phyloP scores from a whole-genome alignment of 2,888 invertebrate genomes.

The Nyleta sp. region DNA sequence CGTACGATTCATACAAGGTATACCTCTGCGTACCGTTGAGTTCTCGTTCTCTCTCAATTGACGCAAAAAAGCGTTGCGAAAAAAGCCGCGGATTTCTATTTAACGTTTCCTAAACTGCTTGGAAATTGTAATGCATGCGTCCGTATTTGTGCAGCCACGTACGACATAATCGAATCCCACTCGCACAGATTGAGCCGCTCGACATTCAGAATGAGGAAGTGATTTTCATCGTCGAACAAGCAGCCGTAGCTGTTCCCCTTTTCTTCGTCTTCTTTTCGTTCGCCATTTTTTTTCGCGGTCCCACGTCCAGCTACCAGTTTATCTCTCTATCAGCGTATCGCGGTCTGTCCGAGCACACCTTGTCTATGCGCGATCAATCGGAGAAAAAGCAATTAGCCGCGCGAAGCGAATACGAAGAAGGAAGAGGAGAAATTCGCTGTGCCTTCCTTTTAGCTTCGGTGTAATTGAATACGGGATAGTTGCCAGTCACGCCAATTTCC shows the following conservation, averaged over 20 bases:
- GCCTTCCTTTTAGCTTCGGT: conserved; percentile 30
- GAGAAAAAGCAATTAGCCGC: conserved; percentile 55
- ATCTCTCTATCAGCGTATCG: conserved; percentile 60
- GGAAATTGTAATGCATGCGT: conserved; percentile 74
- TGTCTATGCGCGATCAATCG: conserved; percentile 37
- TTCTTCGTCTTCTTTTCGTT: conserved; percentile 30
- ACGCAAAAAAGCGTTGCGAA: conserved; percentile 43
- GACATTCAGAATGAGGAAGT: conserved; percentile 75
- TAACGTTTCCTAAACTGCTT: conserved; percentile 66
- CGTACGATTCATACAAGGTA: conserved; percentile 37
- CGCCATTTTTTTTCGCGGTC: conserved; percentile 36
- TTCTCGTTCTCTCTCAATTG: conserved; percentile 52
- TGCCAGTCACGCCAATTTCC: conserved; percentile 57
- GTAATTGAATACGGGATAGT: conserved; percentile 47
- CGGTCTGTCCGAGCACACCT: conserved; percentile 14
- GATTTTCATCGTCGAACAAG: conserved; percentile 73
- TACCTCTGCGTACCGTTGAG: conserved; percentile 17
- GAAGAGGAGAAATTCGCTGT: conserved; percentile 54
- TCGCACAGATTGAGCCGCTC: conserved; percentile 71
- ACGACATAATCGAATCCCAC: conserved; percentile 77
- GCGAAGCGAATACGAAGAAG: conserved; percentile 39
- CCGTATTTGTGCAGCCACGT: conserved; percentile 64
- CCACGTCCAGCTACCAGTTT: conserved; percentile 35
- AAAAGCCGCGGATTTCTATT: conserved; percentile 55
- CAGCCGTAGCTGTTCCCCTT: conserved; percentile 33